phyloP scores from a whole-genome alignment of 1,140 invertebrate species.

The Drosophila gunungcola region DNA sequence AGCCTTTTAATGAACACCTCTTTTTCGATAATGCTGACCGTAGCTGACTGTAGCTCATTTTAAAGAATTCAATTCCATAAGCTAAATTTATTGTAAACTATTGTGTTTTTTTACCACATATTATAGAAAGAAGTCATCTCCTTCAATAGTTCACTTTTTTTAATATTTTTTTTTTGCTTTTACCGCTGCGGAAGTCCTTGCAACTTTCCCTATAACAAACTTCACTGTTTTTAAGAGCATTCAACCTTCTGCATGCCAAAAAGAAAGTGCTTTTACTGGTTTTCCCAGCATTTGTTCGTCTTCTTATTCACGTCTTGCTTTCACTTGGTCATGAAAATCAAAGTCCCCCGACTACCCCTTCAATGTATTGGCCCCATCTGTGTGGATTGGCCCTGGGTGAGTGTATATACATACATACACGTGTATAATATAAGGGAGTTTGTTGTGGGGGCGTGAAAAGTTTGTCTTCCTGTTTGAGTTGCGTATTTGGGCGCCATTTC shows the following conservation, averaged over 20 bases:
- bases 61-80: no score
- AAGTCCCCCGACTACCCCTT: slow-evolving; percentile 28
- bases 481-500: slow-evolving; percentile 47
- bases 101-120: no score
- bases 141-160: no score
- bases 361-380: slow-evolving; percentile 32
- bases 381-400: slow-evolving; percentile 6
- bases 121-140: no score
- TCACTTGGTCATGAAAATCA: slow-evolving; percentile 56
- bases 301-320: slow-evolving; percentile 22
- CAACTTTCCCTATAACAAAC: background rate
- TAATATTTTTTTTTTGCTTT: background rate
- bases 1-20: no score
- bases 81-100: no score
- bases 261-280: slow-evolving; percentile 15
- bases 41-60: no score
- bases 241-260: slow-evolving; percentile 8
- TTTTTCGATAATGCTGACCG: no score
- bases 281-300: slow-evolving; percentile 3
- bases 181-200: background rate
- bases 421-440: slow-evolving; percentile 8
- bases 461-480: slow-evolving; percentile 53
- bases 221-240: slow-evolving; percentile 18
- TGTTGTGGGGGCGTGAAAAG: slow-evolving; percentile 36
- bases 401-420: background rate